Conservation (phyloP, 2,888 invertebrate species). For the Cheiracanthium punctorium region DNA sequence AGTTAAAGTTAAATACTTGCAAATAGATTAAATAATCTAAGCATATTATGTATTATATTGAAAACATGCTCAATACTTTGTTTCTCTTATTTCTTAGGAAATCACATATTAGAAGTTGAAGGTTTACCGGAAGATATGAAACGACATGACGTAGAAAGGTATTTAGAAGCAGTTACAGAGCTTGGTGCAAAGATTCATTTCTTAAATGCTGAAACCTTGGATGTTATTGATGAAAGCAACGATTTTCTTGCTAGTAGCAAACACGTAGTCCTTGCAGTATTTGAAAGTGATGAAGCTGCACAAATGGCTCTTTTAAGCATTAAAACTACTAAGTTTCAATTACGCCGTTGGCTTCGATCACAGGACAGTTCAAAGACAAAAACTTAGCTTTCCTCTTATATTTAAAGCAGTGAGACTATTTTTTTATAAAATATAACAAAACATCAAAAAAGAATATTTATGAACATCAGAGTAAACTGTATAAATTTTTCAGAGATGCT, state of each 20-base stretch:
- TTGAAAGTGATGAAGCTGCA: slow-evolving; percentile 72
- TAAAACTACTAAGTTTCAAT: slow-evolving; percentile 72
- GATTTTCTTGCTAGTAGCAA: slow-evolving; percentile 69
- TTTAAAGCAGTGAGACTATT: slow-evolving; percentile 51
- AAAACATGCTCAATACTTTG: too few species aligned
- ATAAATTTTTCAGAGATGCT: slow-evolving; percentile 28
- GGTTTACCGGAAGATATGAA: slow-evolving; percentile 72
- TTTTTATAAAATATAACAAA: slow-evolving; percentile 64
- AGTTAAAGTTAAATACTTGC: too few species aligned
- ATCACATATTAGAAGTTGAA: slow-evolving; percentile 69
- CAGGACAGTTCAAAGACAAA: slow-evolving; percentile 40
- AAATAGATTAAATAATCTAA: too few species aligned
- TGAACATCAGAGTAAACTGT: slow-evolving; percentile 46
- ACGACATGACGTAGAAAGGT: slow-evolving; percentile 71
- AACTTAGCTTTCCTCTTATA: slow-evolving; percentile 30
- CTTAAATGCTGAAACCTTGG: slow-evolving; percentile 57
- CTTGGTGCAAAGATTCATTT: slow-evolving; percentile 72
- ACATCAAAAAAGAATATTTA: slow-evolving; percentile 55
- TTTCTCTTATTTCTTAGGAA: slow-evolving; percentile 55
- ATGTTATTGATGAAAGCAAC: slow-evolving; percentile 41
- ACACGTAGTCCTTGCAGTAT: slow-evolving; percentile 71
- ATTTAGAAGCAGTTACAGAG: slow-evolving; percentile 72
- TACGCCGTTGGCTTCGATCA: slow-evolving; percentile 65
- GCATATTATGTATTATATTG: not conserved
- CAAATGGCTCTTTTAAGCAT: slow-evolving; percentile 72